Evolutionary conservation across 2,113 vertebrate species (phyloP).

Genomic region (Anarrhichthys ocellatus): DNA sequence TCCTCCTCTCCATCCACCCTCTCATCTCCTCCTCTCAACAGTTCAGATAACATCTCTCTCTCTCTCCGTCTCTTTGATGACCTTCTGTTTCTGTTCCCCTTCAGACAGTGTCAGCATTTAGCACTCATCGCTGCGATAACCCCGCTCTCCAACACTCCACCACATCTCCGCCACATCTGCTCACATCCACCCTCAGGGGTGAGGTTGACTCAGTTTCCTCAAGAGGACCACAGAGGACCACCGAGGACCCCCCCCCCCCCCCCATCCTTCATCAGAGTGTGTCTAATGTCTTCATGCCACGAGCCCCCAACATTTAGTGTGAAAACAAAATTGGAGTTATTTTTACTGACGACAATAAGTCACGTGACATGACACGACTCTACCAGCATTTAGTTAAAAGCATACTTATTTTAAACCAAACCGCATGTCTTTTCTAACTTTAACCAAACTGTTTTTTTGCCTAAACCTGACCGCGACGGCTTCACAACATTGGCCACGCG

Average conservation of each 20-base stretch:
- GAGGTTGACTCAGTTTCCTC: not conserved
- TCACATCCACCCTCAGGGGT: slow-evolving; percentile 43
- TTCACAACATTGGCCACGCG: not conserved
- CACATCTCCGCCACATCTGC: slow-evolving; percentile 59
- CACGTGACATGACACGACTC: too few relatives aligned
- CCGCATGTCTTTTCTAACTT: too few relatives aligned
- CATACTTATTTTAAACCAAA: too few relatives aligned
- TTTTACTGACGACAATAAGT: too few relatives aligned
- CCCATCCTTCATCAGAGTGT: too few relatives aligned
- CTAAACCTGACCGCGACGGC: not conserved
- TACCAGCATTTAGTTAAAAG: too few relatives aligned
- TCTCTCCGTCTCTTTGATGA: slow-evolving; percentile 51
- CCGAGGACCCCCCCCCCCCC: not conserved
- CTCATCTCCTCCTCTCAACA: slow-evolving; percentile 69
- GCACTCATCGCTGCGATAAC: slow-evolving; percentile 78
- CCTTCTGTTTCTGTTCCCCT: slow-evolving; percentile 31
- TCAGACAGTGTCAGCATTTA: slow-evolving; percentile 69
- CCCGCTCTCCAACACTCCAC: slow-evolving; percentile 59
- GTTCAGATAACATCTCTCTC: slow-evolving; percentile 71
- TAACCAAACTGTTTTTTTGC: not conserved
- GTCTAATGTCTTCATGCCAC: not conserved
- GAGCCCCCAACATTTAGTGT: not conserved
- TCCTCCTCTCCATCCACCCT: slow-evolving; percentile 63
- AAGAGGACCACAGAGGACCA: not conserved
- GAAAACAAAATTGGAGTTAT: not conserved